Conservation (phyloP, 2,888 invertebrate genomes). For the Melinaea menophilus region DNA sequence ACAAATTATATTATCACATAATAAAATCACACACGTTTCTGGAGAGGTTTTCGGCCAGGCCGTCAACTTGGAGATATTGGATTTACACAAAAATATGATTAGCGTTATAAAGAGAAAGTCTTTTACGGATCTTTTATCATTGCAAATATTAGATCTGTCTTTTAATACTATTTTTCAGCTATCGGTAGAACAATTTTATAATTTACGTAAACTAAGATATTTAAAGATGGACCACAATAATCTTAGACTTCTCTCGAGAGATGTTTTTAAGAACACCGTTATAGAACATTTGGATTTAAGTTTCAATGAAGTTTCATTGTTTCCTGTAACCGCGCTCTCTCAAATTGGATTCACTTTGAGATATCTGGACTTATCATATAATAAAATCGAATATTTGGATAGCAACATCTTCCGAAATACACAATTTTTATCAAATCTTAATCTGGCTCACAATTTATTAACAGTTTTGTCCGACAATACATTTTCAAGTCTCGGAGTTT, state of each 20-base stretch:
- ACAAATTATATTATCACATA: constrained; percentile 85
- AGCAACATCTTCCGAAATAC: constrained; percentile 91
- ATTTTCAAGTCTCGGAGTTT: constrained; percentile 87
- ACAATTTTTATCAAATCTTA: constrained; percentile 86
- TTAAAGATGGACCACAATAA: no score
- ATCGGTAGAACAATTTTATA: constrained; percentile 88
- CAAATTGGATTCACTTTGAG: constrained; percentile 89
- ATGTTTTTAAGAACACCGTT: no score
- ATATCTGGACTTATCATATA: constrained; percentile 86
- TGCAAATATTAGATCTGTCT: constrained; percentile 89
- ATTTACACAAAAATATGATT: constrained; percentile 85
- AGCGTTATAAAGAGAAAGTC: constrained; percentile 84
- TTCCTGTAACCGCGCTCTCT: constrained; percentile 86
- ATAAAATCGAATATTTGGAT: constrained; percentile 91
- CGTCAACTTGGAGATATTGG: constrained; percentile 83
- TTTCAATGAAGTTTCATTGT: constrained; percentile 86
- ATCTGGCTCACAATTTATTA: constrained; percentile 88
- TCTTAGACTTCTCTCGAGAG: no score
- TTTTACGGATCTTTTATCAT: constrained; percentile 84
- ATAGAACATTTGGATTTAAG: constrained; percentile 90
- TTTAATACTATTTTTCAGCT: constrained; percentile 86
- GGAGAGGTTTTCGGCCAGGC: constrained; percentile 86
- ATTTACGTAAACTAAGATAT: constrained; percentile 84
- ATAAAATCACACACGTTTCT: constrained; percentile 83
- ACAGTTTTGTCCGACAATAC: constrained; percentile 93